A percentile compares a stretch with the other conserved stretches of the same genome.
Conservation (phyloP, 2,888 invertebrate genomes). For the Stenodera caucasica region DNA sequence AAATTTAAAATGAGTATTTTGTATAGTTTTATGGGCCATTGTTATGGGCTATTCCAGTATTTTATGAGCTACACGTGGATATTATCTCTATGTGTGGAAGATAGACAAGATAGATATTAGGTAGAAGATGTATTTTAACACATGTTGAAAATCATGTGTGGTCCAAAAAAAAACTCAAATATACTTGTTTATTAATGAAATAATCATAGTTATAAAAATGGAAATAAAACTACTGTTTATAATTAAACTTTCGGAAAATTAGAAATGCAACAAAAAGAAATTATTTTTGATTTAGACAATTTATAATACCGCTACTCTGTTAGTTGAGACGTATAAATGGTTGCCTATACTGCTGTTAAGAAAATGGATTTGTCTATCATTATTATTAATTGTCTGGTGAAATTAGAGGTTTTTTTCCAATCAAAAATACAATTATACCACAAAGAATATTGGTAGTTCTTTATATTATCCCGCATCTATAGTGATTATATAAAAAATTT, state of each 20-base stretch:
- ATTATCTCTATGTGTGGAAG: slow-evolving; percentile 29
- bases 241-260: not conserved
- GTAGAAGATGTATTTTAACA: not conserved
- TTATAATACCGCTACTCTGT: not conserved
- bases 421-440: no score
- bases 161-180: not conserved
- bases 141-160: not conserved
- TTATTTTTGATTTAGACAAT: not conserved
- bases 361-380: no score
- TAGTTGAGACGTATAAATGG: no score
- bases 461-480: no score
- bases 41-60: slow-evolving; percentile 24
- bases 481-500: no score
- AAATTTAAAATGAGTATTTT: slow-evolving; percentile 21
- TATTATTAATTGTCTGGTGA: no score
- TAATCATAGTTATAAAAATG: slow-evolving; percentile 1
- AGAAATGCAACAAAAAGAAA: no score
- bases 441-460: no score
- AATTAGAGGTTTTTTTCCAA: no score
- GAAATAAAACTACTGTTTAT: slow-evolving; percentile 4
- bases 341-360: no score
- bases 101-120: not conserved
- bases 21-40: slow-evolving; percentile 21
- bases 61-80: slow-evolving; percentile 28
- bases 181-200: not conserved